These are phyloP conservation scores for Diadumene lineata DNA, from an alignment of 92 coral and sea anemone species.

Conservation along the genomic window DNA sequence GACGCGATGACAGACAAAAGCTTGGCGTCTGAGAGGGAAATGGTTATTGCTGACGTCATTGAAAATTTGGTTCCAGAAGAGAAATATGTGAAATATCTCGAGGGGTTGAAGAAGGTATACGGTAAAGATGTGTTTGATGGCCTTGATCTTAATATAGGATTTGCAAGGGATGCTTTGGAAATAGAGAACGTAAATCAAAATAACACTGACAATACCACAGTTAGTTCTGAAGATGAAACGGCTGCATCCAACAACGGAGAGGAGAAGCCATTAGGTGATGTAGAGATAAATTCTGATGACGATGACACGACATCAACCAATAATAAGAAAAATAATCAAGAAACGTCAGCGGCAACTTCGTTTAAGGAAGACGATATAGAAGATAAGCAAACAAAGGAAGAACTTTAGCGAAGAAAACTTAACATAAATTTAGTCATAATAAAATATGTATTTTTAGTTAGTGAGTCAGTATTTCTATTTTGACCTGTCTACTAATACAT, in stretches of 20 bases:
- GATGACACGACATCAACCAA: background rate
- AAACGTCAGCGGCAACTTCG: background rate
- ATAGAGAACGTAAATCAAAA: constrained; percentile 51
- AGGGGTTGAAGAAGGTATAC: constrained; percentile 65
- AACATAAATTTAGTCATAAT: background rate
- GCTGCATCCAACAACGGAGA: background rate
- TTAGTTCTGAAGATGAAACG: background rate
- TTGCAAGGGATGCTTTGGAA: constrained; percentile 71
- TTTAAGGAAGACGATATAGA: background rate
- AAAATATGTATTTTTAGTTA: background rate
- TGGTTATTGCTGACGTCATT: constrained; percentile 87
- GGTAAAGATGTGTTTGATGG: constrained; percentile 86
- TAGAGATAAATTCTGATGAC: background rate
- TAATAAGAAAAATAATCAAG: background rate
- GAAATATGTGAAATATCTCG: constrained; percentile 56
- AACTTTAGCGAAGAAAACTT: background rate
- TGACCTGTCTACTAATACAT: background rate
- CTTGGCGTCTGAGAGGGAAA: constrained; percentile 70
- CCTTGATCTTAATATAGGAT: constrained; percentile 71
- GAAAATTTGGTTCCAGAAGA: constrained; percentile 83
- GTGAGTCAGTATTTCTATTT: background rate
- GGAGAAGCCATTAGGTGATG: background rate
- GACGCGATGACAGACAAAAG: constrained; percentile 79
- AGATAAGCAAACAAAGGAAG: background rate
- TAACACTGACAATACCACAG: background rate